A percentile compares a stretch with the other conserved stretches of the same genome.
Evolutionary conservation across 2,888 invertebrate species (phyloP).

Genomic region (Cephus pygmeus): DNA sequence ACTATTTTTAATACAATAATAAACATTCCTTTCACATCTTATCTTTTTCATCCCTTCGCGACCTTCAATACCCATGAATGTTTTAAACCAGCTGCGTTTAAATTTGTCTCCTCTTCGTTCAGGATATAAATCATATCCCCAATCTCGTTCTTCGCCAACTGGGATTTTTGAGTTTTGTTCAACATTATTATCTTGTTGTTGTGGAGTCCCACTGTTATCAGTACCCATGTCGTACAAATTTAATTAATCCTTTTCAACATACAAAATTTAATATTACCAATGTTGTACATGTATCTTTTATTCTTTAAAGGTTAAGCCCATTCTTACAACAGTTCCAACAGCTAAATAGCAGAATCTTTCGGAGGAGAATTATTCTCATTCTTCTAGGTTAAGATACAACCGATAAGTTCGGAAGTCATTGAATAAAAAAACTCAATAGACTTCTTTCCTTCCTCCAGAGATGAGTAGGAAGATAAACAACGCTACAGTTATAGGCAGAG

Average conservation of each 20-base stretch:
- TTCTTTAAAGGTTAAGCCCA: not conserved
- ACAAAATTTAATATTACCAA: not conserved
- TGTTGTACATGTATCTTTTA: not conserved
- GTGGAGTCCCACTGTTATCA: not conserved
- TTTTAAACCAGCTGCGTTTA: slow-evolving; percentile 69
- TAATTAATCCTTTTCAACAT: not conserved
- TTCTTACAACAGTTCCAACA: not conserved
- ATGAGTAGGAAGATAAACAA: too few species aligned
- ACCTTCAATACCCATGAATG: slow-evolving; percentile 75
- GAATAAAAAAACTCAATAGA: too few species aligned
- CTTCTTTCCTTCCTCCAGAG: too few species aligned
- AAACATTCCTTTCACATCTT: slow-evolving; percentile 85
- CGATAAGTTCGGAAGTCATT: too few species aligned
- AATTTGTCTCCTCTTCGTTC: slow-evolving; percentile 76
- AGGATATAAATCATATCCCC: slow-evolving; percentile 75
- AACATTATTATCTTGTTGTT: not conserved
- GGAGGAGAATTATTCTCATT: too few species aligned
- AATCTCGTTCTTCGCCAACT: not conserved
- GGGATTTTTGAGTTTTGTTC: not conserved
- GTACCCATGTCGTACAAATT: not conserved
- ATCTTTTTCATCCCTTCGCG: slow-evolving; percentile 77
- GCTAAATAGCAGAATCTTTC: too few species aligned
- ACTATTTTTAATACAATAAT: slow-evolving; percentile 79
- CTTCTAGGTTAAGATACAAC: too few species aligned
- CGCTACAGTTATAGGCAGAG: too few species aligned